phyloP scores from a whole-genome alignment of 2,113 vertebrate genomes.

The Ibidorhyncha struthersii region DNA sequence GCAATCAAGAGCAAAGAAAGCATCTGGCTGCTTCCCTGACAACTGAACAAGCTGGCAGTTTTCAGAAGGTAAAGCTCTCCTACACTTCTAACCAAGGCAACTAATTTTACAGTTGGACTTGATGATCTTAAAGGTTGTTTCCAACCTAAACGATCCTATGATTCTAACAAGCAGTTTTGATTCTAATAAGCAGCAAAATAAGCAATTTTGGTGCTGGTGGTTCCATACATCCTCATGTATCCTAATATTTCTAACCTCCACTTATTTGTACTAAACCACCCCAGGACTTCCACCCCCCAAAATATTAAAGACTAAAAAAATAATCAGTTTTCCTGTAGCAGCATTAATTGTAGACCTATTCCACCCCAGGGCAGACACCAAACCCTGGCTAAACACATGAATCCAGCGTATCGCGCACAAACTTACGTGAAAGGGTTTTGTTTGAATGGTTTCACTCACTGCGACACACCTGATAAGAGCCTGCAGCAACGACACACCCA shows the following conservation, averaged over 20 bases:
- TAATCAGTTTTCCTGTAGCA: background rate
- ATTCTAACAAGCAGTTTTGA: background rate
- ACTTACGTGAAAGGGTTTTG: background rate
- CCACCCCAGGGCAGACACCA: background rate
- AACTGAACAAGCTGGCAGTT: background rate
- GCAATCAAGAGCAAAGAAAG: background rate
- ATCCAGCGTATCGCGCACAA: accelerated
- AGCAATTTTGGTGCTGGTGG: background rate
- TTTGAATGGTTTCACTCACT: background rate
- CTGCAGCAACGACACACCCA: background rate
- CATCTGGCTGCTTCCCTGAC: background rate
- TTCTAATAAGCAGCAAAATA: background rate
- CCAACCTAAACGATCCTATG: background rate
- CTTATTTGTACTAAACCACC: no score
- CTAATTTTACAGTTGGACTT: background rate
- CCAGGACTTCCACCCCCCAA: background rate
- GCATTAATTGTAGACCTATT: no score
- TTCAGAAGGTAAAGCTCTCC: background rate
- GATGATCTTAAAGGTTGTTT: background rate
- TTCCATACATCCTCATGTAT: background rate
- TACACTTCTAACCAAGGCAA: background rate
- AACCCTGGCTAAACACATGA: background rate
- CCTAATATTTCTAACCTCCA: background rate
- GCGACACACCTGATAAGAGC: conserved; percentile 16
- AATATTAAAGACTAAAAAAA: background rate